Base-by-base conservation (phyloP, 2,888 invertebrate genomes). In the Acanthosepion lycidas region DNA sequence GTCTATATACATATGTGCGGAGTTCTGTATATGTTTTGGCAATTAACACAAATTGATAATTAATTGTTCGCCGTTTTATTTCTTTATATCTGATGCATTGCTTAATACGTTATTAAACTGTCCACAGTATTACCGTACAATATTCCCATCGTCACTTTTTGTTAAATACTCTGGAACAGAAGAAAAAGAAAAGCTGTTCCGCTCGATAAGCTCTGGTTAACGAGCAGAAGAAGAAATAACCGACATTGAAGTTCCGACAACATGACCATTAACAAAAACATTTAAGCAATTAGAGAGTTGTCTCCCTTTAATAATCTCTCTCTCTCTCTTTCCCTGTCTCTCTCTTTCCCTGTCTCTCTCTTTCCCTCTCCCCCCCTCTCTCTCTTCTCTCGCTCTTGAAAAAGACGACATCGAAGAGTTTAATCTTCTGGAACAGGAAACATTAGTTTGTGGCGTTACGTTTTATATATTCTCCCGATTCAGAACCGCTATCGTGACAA, bases 181-280 rank as follows among this genome's bases (percentile, higher is more conserved):
- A 78, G 18, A 15, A 78, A 64, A 78, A 15, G n/a, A 78, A 33
- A 78, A n/a, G 78, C n/a, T 78, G 78, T 78, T 78, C 78, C 78
- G 78, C 78, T 78, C 78, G 78, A 78, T 78, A 78, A 78, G 78
- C 78, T n/a, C n/a, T 78, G n/a, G n/a, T 78, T 78, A 78, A 78
- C 78, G 78, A 78, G 78, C n/a, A 33, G 78, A 78, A 78, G n/a
- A 78, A 18, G 78, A 78, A 78, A 78, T 78, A 78, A 78, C n/a
- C 78, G 78, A 78, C 78, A 78, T 33, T 78, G 78, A 78, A 78
- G 78, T n/a, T 33, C 78, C 78, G 15, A 78, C 78, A 33, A 78
- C 33, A 78, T 78, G 78, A 78, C 78, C 33, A n/a, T 78, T 78
- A 78, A 78, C 78, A 33, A n/a, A 78, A 78, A 78, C 78, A 78